These are phyloP conservation scores for Sarcophaga peregrina DNA, from an alignment of 1,140 invertebrate genomes.

Conservation along the genomic window DNA sequence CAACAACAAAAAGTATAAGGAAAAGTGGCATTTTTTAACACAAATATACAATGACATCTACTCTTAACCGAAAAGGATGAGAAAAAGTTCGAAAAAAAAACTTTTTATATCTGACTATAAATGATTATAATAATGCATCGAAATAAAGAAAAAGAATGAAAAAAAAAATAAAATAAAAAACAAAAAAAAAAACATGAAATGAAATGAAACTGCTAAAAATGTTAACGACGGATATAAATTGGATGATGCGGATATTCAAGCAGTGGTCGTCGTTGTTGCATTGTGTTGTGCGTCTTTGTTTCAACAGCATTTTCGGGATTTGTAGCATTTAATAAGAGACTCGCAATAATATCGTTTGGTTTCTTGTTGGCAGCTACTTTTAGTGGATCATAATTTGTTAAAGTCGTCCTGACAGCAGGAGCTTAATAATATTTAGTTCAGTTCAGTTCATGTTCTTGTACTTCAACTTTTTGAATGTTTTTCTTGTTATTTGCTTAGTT, in stretches of 20 bases:
- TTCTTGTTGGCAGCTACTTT: not conserved
- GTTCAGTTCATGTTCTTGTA: not conserved
- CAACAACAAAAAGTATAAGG: not conserved
- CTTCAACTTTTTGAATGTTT: too few species aligned
- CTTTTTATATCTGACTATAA: too few species aligned
- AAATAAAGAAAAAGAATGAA: not conserved
- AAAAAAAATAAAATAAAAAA: not conserved
- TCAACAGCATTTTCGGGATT: not conserved
- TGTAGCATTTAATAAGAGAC: not conserved
- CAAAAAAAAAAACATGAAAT: not conserved
- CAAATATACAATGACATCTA: constrained; percentile 20
- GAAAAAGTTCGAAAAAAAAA: not conserved
- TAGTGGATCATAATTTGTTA: constrained; percentile 22
- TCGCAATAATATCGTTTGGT: not conserved
- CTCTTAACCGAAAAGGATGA: constrained; percentile 1
- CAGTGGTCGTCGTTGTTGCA: not conserved
- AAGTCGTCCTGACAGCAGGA: constrained; percentile 17
- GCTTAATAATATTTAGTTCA: constrained; percentile 3
- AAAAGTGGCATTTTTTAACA: constrained; percentile 16
- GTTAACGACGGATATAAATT: not conserved
- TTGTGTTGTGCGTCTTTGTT: constrained; percentile 6
- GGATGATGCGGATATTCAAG: not conserved
- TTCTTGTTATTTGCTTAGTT: not conserved
- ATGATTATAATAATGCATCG: not conserved
- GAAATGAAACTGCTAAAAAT: not conserved